Conservation (phyloP, 2,113 vertebrate genomes). For the Cathartes aura region DNA sequence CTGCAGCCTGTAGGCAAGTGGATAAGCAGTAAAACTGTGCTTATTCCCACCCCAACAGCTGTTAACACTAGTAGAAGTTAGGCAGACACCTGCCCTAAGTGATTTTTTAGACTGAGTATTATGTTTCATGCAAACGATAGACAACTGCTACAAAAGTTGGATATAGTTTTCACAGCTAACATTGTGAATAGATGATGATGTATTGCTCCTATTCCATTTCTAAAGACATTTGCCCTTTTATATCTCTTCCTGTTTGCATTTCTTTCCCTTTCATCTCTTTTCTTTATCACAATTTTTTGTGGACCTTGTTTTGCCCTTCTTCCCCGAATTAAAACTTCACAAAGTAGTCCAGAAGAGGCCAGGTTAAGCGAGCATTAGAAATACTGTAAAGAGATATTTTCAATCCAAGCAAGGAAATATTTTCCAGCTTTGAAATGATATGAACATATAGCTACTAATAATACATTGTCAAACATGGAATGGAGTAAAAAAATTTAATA, state of each 20-base stretch:
- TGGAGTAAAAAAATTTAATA: not conserved
- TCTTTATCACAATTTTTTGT: not conserved
- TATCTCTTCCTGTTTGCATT: not conserved
- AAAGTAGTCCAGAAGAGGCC: not conserved
- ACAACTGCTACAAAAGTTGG: not conserved
- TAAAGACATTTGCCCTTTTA: not conserved
- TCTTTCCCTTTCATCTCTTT: not conserved
- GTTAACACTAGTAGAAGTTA: not conserved
- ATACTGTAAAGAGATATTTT: not conserved
- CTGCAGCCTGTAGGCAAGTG: not conserved
- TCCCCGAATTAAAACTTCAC: not conserved
- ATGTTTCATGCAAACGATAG: not conserved
- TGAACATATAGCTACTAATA: not conserved
- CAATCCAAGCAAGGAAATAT: not conserved
- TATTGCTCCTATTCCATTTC: not conserved
- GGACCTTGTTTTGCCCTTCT: not conserved
- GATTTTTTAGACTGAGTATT: not conserved
- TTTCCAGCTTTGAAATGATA: not conserved
- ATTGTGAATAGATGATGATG: not conserved
- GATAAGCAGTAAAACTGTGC: not conserved
- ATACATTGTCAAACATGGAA: not conserved
- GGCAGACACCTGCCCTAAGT: not conserved
- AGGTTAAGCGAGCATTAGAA: not conserved
- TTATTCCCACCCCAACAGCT: not conserved
- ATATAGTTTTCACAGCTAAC: not conserved